These are phyloP conservation scores for Rambutsinella grinnellia DNA, from an alignment of 2,888 invertebrate genomes.

Conservation along the genomic window DNA sequence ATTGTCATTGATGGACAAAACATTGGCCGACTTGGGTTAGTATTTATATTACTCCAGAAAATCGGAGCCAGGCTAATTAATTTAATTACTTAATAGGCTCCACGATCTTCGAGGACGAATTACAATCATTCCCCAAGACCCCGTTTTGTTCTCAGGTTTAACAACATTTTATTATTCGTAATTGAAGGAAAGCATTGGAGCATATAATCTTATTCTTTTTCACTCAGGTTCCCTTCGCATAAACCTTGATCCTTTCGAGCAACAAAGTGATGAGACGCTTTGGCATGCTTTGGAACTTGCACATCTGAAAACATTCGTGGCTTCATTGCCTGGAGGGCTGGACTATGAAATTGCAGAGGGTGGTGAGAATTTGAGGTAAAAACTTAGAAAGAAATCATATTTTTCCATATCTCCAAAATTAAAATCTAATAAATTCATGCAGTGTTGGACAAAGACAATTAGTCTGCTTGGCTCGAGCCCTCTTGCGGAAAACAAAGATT, in stretches of 20 bases:
- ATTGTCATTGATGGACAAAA: slow-evolving; percentile 89
- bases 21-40: slow-evolving; percentile 84
- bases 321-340: slow-evolving; percentile 81
- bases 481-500: slow-evolving; percentile 69
- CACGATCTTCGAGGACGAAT: slow-evolving; percentile 86
- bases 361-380: slow-evolving; percentile 80
- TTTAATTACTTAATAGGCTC: too few species aligned
- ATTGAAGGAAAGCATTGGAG: not conserved
- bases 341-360: slow-evolving; percentile 90
- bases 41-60: too few species aligned
- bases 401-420: not conserved
- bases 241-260: slow-evolving; percentile 92
- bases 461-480: slow-evolving; percentile 69
- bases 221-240: slow-evolving; percentile 92
- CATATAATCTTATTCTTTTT: slow-evolving; percentile 72
- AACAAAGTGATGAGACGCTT: slow-evolving; percentile 83
- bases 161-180: not conserved
- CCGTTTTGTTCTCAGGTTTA: too few species aligned
- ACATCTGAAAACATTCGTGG: slow-evolving; percentile 88
- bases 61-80: too few species aligned
- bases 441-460: slow-evolving; percentile 65
- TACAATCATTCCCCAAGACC: slow-evolving; percentile 79
- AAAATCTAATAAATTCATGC: slow-evolving; percentile 35
- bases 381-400: not conserved
- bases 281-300: slow-evolving; percentile 92